Conservation (phyloP, 2,113 vertebrate genomes). For the Gopherus flavomarginatus region DNA sequence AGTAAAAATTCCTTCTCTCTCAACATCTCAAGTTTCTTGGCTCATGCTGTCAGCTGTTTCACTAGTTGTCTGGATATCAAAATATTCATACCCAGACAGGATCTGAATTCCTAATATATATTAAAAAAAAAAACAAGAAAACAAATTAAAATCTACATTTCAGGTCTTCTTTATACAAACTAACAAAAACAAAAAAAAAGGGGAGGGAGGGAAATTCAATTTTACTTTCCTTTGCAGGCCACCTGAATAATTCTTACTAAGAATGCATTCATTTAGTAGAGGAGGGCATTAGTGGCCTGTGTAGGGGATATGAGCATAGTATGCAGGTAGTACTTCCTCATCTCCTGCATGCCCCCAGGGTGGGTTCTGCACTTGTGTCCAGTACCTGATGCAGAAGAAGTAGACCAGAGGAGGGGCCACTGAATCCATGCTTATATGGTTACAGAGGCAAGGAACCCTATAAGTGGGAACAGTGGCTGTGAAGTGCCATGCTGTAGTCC, state of each 20-base stretch:
- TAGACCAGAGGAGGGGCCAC: background rate
- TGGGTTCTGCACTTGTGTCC: background rate
- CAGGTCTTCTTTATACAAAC: constrained; percentile 12
- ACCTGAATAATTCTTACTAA: background rate
- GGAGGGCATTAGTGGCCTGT: background rate
- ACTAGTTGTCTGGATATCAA: background rate
- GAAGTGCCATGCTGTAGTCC: background rate
- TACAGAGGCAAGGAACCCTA: background rate
- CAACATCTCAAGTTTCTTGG: constrained; percentile 26
- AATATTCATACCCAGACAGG: constrained; percentile 21
- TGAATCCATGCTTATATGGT: background rate
- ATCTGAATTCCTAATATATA: constrained; percentile 6
- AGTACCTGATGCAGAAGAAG: background rate
- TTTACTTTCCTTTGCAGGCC: background rate
- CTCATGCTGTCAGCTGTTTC: background rate
- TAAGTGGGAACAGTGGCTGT: background rate
- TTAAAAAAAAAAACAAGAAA: constrained; percentile 38
- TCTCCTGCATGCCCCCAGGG: background rate
- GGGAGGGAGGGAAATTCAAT: background rate
- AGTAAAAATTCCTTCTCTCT: constrained; percentile 57
- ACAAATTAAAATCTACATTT: constrained; percentile 7
- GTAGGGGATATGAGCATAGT: background rate
- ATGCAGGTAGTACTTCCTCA: background rate
- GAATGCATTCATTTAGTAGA: background rate
- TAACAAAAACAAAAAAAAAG: constrained; percentile 29